Evolutionary conservation across 2,113 vertebrate genomes (phyloP).

Genomic region (Bagarius yarrelli): DNA sequence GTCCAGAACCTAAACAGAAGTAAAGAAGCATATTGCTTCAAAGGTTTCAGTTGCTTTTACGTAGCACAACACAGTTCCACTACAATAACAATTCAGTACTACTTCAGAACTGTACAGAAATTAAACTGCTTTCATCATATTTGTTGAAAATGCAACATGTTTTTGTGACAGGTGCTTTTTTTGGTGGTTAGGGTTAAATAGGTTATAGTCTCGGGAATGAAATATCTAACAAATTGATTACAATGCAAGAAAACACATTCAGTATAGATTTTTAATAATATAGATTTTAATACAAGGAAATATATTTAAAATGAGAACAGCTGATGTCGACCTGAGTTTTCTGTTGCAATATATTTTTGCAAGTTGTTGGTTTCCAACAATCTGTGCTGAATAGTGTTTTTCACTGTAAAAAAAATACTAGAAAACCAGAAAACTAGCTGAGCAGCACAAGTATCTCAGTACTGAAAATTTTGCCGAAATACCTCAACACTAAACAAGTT

Average conservation of each 20-base stretch:
- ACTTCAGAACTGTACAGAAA: slow-evolving; percentile 60
- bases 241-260: neutral
- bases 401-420: neutral
- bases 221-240: neutral
- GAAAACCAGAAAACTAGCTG: neutral
- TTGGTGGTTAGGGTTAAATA: neutral
- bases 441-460: slow-evolving; percentile 4
- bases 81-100: slow-evolving; percentile 69
- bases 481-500: slow-evolving; percentile 17
- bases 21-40: slow-evolving; percentile 56
- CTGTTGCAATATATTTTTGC: neutral
- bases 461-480: neutral
- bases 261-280: neutral
- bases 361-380: slow-evolving; percentile 6
- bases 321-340: neutral
- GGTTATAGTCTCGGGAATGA: neutral
- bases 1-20: slow-evolving; percentile 73
- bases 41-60: slow-evolving; percentile 58
- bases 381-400: neutral
- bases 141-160: slow-evolving; percentile 18
- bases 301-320: neutral
- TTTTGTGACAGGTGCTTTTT: slow-evolving; percentile 15
- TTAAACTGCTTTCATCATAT: slow-evolving; percentile 2
- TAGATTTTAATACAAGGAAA: slow-evolving; percentile 19
- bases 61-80: slow-evolving; percentile 62